Evolutionary conservation across 92 coral and sea anemone species (phyloP).

Genomic region (Chrysogorgia sp.): DNA sequence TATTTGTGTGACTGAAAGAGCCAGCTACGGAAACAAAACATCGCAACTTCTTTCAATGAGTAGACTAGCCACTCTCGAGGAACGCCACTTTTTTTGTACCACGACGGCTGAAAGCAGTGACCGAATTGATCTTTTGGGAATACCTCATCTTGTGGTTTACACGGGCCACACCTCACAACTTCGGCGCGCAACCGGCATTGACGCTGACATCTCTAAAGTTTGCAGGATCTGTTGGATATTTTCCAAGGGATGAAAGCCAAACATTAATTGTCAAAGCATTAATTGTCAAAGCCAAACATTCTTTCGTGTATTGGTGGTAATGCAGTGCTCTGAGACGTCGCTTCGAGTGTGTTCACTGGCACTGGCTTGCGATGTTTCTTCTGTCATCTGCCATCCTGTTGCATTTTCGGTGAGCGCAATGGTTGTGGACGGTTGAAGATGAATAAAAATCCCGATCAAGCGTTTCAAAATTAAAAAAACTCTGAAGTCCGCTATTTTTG

Average conservation of each 20-base stretch:
- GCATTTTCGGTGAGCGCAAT: background rate
- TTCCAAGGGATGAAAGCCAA: constrained; percentile 25
- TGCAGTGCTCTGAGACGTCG: background rate
- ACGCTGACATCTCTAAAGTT: constrained; percentile 16
- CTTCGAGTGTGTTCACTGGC: constrained; percentile 9
- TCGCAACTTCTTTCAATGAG: constrained; percentile 8
- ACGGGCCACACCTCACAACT: constrained; percentile 20
- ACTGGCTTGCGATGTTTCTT: constrained; percentile 8
- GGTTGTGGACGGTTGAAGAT: too few species aligned
- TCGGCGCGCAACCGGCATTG: constrained; percentile 3
- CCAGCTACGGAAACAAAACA: constrained; percentile 8
- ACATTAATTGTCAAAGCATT: background rate
- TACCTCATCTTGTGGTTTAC: constrained; percentile 17
- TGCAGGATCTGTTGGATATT: constrained; percentile 25
- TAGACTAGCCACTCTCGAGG: constrained; percentile 26
- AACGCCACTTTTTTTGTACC: constrained; percentile 12
- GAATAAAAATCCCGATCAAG: too few species aligned
- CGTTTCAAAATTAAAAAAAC: too few species aligned
- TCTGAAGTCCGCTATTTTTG: too few species aligned
- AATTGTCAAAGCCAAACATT: background rate
- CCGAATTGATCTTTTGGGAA: constrained; percentile 13
- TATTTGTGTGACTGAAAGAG: background rate
- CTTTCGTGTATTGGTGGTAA: background rate
- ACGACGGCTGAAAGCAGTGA: constrained; percentile 1
- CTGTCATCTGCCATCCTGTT: constrained; percentile 19